phyloP scores from a whole-genome alignment of 64 coral and sea anemone genomes.

The Montipora cactus region DNA sequence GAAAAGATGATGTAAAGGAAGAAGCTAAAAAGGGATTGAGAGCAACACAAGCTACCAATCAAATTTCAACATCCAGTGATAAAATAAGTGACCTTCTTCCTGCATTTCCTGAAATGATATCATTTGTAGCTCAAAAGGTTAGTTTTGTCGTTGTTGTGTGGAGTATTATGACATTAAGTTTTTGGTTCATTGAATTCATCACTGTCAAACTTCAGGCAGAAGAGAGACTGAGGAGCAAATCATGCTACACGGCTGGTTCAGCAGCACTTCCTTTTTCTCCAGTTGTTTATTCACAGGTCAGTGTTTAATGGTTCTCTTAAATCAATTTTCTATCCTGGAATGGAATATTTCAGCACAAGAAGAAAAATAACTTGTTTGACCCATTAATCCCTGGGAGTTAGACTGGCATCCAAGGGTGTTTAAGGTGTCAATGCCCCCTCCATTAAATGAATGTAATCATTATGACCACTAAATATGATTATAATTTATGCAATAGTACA shows the following conservation, averaged over 20 bases:
- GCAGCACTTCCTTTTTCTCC: slow-evolving; percentile 67
- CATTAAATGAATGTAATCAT: too few species aligned
- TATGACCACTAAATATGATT: too few species aligned
- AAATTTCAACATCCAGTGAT: not conserved
- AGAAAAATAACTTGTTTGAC: too few species aligned
- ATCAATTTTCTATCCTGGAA: not conserved
- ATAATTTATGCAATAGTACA: too few species aligned
- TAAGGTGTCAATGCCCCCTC: too few species aligned
- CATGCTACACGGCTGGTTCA: slow-evolving; percentile 72
- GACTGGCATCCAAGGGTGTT: too few species aligned
- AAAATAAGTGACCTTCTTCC: slow-evolving; percentile 30
- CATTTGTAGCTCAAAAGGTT: slow-evolving; percentile 87
- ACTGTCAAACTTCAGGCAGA: slow-evolving; percentile 27
- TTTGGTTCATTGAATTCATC: not conserved
- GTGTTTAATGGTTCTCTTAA: not conserved
- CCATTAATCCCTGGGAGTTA: not conserved
- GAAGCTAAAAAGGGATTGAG: slow-evolving; percentile 89
- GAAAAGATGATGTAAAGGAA: slow-evolving; percentile 96
- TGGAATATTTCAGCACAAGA: not conserved
- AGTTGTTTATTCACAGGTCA: slow-evolving; percentile 78
- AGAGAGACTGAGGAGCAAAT: slow-evolving; percentile 67
- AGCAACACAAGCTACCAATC: not conserved
- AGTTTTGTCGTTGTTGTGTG: not conserved
- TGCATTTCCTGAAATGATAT: slow-evolving; percentile 76
- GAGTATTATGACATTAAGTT: not conserved